Base-by-base conservation (phyloP, 2,888 invertebrate species). In the Diarsia brunnea region DNA sequence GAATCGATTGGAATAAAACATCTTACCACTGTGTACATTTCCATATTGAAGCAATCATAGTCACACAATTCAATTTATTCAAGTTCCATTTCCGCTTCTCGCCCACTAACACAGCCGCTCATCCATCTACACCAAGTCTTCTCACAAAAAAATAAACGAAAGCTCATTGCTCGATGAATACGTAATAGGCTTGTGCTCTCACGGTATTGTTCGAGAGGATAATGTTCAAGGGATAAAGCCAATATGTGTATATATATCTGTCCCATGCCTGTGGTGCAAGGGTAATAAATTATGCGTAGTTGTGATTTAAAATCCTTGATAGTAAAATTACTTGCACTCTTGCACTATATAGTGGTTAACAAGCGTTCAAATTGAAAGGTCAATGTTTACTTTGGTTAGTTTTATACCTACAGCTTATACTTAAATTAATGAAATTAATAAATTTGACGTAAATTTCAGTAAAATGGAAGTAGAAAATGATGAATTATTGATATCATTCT, bases 11-110 rank as follows among this genome's bases (percentile, higher is more conserved):
- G 81, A 90, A 89, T 86, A 84, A 88, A 89, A 86, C 90, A 90
- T 89, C 89, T 86, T 88, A 84, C 84, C 87, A 87, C 87, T 87
- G 86, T 90, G 87, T 90, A 90, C 89, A 92, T 91, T 92, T 90
- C 89, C 92, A 94, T 93, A 91, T 90, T 89, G 90, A 91, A 90
- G 90, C 91, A 92, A 92, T 93, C 93, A 90, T 92, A 92, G 91
- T 89, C 91, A 93, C 89, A 92, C 93, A 93, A 95, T 94, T 94
- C 92, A 94, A 94, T 95, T 93, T 94, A 94, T 94, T 93, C 93
- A 91, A 91, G 90, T 92, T 92, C 91, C 93, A 92, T 93, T 93
- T 93, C 93, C 91, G 90, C 86, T 89, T 92, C 88, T 92, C 93
- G 93, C 93, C 93, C 91, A 93, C 93, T 87, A 89, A 91, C 89